These are phyloP conservation scores for Thalassarche chlororhynchos DNA, from an alignment of 2,113 vertebrate species.

Conservation along the genomic window DNA sequence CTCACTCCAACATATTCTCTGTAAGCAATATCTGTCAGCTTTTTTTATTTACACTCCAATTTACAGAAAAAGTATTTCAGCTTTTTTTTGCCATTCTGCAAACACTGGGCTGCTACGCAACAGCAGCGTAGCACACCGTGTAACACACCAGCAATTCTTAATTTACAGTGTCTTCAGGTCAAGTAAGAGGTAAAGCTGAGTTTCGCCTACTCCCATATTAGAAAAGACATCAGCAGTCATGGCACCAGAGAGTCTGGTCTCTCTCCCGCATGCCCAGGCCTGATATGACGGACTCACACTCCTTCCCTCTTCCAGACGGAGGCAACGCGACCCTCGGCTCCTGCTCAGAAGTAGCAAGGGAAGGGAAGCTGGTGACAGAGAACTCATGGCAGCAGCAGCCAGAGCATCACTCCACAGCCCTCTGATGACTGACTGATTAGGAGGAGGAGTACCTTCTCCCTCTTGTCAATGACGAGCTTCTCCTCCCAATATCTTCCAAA, in stretches of 20 bases:
- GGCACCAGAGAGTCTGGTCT: not conserved
- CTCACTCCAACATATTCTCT: not conserved
- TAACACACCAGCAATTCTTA: not conserved
- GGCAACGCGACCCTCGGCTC: not conserved
- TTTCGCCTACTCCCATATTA: not conserved
- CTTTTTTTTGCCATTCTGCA: not conserved
- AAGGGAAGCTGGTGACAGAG: not conserved
- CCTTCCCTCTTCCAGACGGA: not conserved
- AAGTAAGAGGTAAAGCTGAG: not conserved
- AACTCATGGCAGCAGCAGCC: not conserved
- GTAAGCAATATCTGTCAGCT: not conserved
- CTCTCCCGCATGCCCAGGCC: not conserved
- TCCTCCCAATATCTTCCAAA: not conserved
- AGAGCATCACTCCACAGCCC: not conserved
- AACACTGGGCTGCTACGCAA: not conserved
- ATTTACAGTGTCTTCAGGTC: not conserved
- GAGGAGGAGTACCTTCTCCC: not conserved
- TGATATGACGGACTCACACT: not conserved
- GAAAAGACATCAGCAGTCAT: not conserved
- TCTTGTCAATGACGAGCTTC: not conserved
- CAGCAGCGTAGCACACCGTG: fast-evolving
- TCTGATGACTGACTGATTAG: not conserved
- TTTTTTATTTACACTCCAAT: not conserved
- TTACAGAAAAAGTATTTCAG: not conserved
- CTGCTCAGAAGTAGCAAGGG: not conserved